A percentile compares a stretch with the other conserved stretches of the same genome.
phyloP scores from a whole-genome alignment of 2,113 vertebrate genomes.

The Triplophysa tibetana region DNA sequence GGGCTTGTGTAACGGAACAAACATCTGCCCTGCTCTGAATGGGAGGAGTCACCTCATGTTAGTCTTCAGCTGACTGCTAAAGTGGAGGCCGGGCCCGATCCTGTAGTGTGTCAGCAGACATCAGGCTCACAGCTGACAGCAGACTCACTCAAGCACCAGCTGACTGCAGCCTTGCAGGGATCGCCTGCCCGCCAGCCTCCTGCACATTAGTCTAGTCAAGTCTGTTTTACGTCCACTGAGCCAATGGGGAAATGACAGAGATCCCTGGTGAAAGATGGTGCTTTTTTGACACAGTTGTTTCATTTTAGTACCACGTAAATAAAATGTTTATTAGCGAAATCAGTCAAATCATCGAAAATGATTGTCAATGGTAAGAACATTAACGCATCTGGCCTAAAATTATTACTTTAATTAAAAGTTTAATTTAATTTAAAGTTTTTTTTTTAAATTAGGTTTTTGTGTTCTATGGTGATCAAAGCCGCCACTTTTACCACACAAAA shows the following conservation, averaged over 20 bases:
- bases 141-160: slow-evolving; percentile 41
- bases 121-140: slow-evolving; percentile 55
- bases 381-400: no score
- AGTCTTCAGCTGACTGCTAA: slow-evolving; percentile 34
- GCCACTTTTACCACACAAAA: no score
- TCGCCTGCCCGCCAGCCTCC: not conserved
- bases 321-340: no score
- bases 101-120: slow-evolving; percentile 57
- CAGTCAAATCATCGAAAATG: not conserved
- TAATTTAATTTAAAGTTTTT: no score
- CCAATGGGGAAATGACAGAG: not conserved
- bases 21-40: slow-evolving; percentile 44
- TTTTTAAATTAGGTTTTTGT: no score
- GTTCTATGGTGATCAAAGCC: no score
- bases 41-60: slow-evolving; percentile 32
- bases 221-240: not conserved
- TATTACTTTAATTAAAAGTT: no score
- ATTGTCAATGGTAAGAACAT: no score
- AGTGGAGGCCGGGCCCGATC: slow-evolving; percentile 40
- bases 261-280: not conserved
- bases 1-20: slow-evolving; percentile 57
- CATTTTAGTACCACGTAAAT: no score
- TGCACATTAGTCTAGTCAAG: slow-evolving; percentile 25
- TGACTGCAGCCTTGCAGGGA: slow-evolving; percentile 31
- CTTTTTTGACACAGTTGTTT: no score